Evolutionary conservation across 2,797 vertebrate genomes (phyloP).

Genomic region (Pangasius mekongensis): DNA sequence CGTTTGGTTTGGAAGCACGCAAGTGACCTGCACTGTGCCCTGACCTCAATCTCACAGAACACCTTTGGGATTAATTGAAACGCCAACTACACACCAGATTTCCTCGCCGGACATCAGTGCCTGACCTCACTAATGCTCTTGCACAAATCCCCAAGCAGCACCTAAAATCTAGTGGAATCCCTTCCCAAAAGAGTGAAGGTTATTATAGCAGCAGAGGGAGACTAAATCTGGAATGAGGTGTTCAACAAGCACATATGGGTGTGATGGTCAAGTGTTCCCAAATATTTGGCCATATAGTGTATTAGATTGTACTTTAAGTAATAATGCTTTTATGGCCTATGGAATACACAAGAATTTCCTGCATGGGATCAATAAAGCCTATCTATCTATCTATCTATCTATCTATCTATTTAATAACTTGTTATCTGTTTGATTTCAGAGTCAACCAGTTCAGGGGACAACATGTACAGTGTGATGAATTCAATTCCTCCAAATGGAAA

Average conservation of each 20-base stretch:
- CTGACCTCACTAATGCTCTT: neutral
- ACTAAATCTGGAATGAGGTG: neutral
- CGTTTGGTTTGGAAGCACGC: neutral
- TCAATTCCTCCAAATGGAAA: constrained; percentile 92
- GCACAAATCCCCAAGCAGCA: neutral
- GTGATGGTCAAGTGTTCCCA: neutral
- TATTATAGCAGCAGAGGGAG: neutral
- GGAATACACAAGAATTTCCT: no score
- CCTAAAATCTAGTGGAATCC: neutral
- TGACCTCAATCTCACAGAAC: neutral
- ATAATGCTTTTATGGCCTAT: neutral
- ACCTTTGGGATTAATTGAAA: neutral
- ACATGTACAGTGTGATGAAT: constrained; percentile 99
- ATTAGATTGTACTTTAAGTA: neutral
- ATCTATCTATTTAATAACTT: no score
- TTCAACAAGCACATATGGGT: neutral
- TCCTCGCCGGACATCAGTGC: neutral
- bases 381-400: no score
- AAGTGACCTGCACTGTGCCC: neutral
- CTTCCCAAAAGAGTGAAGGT: neutral
- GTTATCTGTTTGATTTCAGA: constrained; percentile 73
- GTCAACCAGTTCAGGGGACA: constrained; percentile 98
- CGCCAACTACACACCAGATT: neutral
- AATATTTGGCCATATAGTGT: neutral
- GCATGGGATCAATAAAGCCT: no score